Evolutionary conservation across 2,888 invertebrate genomes (phyloP).

Genomic region (Eumerus sabulonum): DNA sequence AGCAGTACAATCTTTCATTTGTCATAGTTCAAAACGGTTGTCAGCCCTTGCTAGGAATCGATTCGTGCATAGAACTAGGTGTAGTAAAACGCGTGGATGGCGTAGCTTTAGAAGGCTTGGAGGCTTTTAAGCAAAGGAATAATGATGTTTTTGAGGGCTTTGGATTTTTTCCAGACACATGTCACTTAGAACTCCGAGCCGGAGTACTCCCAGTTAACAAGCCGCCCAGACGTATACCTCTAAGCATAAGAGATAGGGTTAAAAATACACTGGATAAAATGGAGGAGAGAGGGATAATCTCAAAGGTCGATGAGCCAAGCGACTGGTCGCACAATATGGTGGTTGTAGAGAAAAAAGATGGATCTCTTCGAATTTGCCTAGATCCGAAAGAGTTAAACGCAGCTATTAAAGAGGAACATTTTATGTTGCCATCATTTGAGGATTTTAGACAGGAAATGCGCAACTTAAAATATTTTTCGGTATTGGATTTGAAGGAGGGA

Average conservation of each 20-base stretch:
- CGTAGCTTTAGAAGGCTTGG: no score
- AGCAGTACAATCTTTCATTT: not conserved
- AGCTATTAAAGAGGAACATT: conserved; percentile 5
- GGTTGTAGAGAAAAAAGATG: not conserved
- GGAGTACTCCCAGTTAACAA: not conserved
- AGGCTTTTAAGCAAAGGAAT: conserved; percentile 6
- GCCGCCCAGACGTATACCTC: not conserved
- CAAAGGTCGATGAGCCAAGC: no score
- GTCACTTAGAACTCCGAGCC: not conserved
- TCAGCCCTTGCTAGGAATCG: not conserved
- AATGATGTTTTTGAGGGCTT: not conserved
- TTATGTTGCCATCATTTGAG: conserved; percentile 6
- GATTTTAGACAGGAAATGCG: conserved; percentile 11
- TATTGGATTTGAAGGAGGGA: no score
- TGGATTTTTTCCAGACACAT: not conserved
- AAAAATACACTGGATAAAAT: no score
- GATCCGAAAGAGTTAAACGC: conserved; percentile 6
- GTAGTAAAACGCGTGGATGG: no score
- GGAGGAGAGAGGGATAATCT: no score
- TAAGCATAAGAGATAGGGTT: no score
- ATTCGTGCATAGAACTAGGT: conserved; percentile 2
- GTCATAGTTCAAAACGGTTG: not conserved
- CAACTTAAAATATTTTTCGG: not conserved
- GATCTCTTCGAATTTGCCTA: not conserved
- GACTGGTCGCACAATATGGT: conserved; percentile 4